Evolutionary conservation across 2,888 invertebrate species (phyloP).

Genomic region (Ochropleura leucogaster): DNA sequence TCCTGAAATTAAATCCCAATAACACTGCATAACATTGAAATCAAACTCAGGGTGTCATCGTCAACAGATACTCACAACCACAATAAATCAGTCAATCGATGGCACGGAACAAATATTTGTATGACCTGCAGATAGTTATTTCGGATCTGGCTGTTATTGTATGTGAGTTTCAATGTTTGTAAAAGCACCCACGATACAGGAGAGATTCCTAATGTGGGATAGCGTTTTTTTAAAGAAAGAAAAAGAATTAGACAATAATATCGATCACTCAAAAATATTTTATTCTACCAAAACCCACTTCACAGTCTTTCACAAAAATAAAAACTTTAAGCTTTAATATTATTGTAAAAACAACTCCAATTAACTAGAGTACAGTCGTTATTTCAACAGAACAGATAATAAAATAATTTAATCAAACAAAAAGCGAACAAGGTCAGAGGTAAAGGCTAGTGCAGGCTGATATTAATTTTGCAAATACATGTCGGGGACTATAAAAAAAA

Average conservation of each 20-base stretch:
- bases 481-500: conserved; percentile 17
- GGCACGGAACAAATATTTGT: too few species aligned
- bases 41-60: not conserved
- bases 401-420: conserved; percentile 42
- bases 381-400: conserved; percentile 21
- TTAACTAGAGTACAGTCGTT: conserved; percentile 7
- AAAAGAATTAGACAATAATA: not conserved
- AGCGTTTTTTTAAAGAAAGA: too few species aligned
- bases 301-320: too few species aligned
- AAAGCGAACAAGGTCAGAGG: conserved; percentile 13
- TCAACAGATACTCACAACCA: not conserved
- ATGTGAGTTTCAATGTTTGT: too few species aligned
- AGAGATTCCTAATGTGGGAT: too few species aligned
- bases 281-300: not conserved
- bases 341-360: conserved; percentile 11
- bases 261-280: not conserved
- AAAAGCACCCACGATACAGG: too few species aligned
- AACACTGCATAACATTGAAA: not conserved
- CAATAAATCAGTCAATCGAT: too few species aligned
- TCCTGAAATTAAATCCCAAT: not conserved
- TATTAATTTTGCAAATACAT: conserved; percentile 25
- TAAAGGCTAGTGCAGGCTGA: conserved; percentile 4
- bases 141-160: too few species aligned
- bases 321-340: conserved; percentile 2
- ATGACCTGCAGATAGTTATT: too few species aligned